Base-by-base conservation (phyloP, 1,140 invertebrate species). In the Drosophila ficusphila region DNA sequence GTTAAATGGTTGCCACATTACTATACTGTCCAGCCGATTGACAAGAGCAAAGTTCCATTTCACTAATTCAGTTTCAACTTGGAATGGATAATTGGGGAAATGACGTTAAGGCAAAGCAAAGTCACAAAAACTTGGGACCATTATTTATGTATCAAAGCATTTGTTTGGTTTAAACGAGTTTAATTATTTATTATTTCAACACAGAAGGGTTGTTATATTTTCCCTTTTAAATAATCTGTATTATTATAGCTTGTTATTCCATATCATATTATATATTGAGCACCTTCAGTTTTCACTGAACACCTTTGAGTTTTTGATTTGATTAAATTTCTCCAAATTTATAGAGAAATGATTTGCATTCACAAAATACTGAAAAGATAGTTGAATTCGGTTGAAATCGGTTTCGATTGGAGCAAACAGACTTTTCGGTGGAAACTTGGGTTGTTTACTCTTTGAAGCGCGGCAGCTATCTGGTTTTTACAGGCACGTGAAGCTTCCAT, bases 1-100 rank as follows among this genome's bases (percentile, higher is more conserved):
- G 58, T 57, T 36, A 48, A 74, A 73, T 27, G 42, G 8, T 23
- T 25, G 56, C 60, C 60, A 64, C 60, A 64, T 64, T 61, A 64
- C 60, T 21, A 21, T 23, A 44, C 60, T 46, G 58, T 34, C 14
- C 12, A 19, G n/a, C 11, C 23, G 62, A 62, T 33, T 67, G 60
- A 44, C 60, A 65, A 33, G 39, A 19, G 16, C 11, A 41, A 46
- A 70, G 34, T 68, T 67, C 19, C 36, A 31, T 67, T 42, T 67
- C 60, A 67, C 46, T 39, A 67, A 68, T 68, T 47, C 34, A 69
- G 41, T 56, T 70, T 46, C 19, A 11, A 46, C 48, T 44, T 69
- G 21, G 11, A 25, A 68, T 44, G 16, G 23, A 29, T 34, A 39
- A 68, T 61, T 61, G 39, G 16, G 21, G 19, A 33, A 41, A 14